phyloP scores from a whole-genome alignment of 2,888 invertebrate species.

The Heliconius charithonia region DNA sequence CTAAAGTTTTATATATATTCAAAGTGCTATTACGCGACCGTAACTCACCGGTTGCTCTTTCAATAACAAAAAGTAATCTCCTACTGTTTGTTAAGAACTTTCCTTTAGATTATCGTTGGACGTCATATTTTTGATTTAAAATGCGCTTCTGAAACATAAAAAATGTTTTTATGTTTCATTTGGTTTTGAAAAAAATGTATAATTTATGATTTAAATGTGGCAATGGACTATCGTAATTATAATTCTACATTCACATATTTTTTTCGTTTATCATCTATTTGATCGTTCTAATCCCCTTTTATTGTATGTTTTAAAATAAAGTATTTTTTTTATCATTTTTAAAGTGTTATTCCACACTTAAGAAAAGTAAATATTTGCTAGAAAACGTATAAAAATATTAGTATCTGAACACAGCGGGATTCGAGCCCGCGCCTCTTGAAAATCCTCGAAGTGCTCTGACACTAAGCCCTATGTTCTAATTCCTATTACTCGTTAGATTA shows the following conservation, averaged over 20 bases:
- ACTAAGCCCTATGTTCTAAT: too few species aligned
- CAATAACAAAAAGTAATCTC: slow-evolving; percentile 45
- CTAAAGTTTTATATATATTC: neutral
- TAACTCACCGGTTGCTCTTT: slow-evolving; percentile 34
- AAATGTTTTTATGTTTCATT: neutral
- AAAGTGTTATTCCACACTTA: neutral
- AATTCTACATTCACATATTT: too few species aligned
- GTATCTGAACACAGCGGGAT: too few species aligned
- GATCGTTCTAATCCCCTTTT: too few species aligned
- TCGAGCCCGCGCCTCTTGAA: too few species aligned
- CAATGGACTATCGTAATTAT: neutral
- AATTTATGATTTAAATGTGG: neutral
- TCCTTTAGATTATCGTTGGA: slow-evolving; percentile 15
- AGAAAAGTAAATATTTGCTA: too few species aligned
- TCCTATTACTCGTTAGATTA: too few species aligned
- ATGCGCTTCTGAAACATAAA: neutral
- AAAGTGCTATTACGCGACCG: slow-evolving; percentile 18
- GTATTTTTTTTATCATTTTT: too few species aligned
- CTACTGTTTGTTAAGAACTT: slow-evolving; percentile 20
- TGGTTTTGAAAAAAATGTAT: neutral
- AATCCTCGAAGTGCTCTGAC: too few species aligned
- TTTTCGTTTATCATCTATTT: too few species aligned
- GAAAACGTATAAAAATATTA: too few species aligned
- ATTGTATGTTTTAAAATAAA: too few species aligned
- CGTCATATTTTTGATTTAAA: slow-evolving; percentile 19